phyloP scores from a whole-genome alignment of 2,113 vertebrate genomes.

The Lampris incognitus region DNA sequence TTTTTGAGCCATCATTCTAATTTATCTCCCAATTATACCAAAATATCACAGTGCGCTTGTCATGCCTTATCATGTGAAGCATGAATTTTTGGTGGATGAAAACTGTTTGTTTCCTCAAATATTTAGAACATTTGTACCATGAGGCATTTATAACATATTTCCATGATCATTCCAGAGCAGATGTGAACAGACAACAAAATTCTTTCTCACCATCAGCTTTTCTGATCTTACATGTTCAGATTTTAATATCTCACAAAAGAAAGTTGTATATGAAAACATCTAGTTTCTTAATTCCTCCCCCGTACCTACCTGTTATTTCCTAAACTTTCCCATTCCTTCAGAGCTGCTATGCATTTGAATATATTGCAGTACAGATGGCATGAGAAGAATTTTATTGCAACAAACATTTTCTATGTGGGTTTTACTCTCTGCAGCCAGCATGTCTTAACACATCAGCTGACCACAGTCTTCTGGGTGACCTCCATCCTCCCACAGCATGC shows the following conservation, averaged over 20 bases:
- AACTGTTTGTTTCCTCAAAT: constrained; percentile 80
- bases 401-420: constrained; percentile 76
- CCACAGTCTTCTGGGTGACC: constrained; percentile 58
- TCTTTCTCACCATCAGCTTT: constrained; percentile 89
- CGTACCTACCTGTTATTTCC: constrained; percentile 1
- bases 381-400: constrained; percentile 91
- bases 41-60: constrained; percentile 84
- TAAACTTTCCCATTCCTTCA: constrained; percentile 8
- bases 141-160: constrained; percentile 65
- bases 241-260: constrained; percentile 73
- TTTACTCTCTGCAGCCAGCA: constrained; percentile 78
- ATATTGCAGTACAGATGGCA: constrained; percentile 85
- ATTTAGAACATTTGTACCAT: constrained; percentile 68
- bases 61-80: constrained; percentile 92
- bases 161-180: constrained; percentile 79
- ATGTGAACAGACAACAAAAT: constrained; percentile 88
- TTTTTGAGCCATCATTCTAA: constrained; percentile 66
- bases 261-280: constrained; percentile 91
- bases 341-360: constrained; percentile 54
- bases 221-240: constrained; percentile 10
- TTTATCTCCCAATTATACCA: constrained; percentile 79
- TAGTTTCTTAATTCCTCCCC: constrained; percentile 25
- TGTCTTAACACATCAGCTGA: constrained; percentile 74
- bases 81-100: constrained; percentile 90
- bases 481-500: constrained; percentile 85